These are phyloP conservation scores for Heliconius ismenius DNA, from an alignment of 2,888 invertebrate species.

Conservation along the genomic window DNA sequence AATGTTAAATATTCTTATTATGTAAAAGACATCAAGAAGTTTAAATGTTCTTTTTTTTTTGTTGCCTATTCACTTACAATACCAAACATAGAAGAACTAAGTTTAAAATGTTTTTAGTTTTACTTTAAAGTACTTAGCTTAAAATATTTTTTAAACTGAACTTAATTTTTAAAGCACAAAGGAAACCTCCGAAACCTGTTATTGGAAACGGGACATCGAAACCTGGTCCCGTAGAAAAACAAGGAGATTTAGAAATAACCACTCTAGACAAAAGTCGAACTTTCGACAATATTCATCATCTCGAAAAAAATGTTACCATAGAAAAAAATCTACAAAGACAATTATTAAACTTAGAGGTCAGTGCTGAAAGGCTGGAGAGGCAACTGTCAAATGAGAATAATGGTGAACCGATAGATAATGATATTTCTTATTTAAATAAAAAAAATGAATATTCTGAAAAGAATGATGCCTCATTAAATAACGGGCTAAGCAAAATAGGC, in stretches of 20 bases:
- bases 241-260: background rate
- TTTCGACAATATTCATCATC: background rate
- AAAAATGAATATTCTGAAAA: background rate
- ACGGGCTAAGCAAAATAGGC: background rate
- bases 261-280: conserved; percentile 24
- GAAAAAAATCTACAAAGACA: background rate
- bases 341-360: background rate
- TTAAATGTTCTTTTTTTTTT: no score
- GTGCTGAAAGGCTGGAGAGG: background rate
- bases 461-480: background rate
- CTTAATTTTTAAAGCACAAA: background rate
- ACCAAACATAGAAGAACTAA: no score
- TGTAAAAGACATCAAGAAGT: no score
- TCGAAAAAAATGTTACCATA: background rate
- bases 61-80: no score
- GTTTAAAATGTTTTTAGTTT: no score
- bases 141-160: no score
- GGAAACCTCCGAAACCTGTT: no score
- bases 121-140: no score
- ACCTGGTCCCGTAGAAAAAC: no score
- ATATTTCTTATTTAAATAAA: background rate
- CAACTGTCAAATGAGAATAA: conserved; percentile 8
- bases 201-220: no score
- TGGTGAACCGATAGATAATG: background rate
- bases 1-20: no score